Evolutionary conservation across 2,797 vertebrate species (phyloP).

Genomic region (Enteromius radiatus): DNA sequence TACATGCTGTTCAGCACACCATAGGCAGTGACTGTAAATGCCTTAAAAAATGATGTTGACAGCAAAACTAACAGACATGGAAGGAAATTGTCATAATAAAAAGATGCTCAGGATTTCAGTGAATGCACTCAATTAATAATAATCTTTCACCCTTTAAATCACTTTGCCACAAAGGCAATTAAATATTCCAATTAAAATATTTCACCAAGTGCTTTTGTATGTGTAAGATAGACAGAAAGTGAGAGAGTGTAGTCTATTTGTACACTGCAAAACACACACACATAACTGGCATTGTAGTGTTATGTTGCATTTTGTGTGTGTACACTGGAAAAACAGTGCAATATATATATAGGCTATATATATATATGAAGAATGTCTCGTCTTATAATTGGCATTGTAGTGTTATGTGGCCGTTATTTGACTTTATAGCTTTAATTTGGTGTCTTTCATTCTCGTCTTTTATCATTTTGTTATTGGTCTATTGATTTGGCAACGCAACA

Average conservation of each 20-base stretch:
- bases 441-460: background rate
- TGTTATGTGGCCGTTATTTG: background rate
- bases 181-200: constrained; percentile 19
- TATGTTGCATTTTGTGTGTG: background rate
- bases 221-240: background rate
- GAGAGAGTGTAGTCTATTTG: background rate
- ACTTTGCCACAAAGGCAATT: constrained; percentile 28
- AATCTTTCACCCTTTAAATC: constrained; percentile 18
- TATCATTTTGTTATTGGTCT: background rate
- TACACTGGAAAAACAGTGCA: background rate
- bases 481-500: background rate
- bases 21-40: constrained; percentile 4
- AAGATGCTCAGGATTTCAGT: constrained; percentile 1
- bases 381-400: background rate
- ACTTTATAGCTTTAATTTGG: background rate
- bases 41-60: constrained; percentile 12
- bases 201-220: background rate
- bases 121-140: constrained; percentile 16
- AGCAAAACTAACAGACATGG: constrained; percentile 23
- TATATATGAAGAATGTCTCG: background rate
- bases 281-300: too few relatives aligned
- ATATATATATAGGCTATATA: background rate
- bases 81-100: background rate
- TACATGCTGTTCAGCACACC: constrained; percentile 17
- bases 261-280: background rate